These are phyloP conservation scores for Falco berigora DNA, from an alignment of 2,797 vertebrate species.

Conservation along the genomic window DNA sequence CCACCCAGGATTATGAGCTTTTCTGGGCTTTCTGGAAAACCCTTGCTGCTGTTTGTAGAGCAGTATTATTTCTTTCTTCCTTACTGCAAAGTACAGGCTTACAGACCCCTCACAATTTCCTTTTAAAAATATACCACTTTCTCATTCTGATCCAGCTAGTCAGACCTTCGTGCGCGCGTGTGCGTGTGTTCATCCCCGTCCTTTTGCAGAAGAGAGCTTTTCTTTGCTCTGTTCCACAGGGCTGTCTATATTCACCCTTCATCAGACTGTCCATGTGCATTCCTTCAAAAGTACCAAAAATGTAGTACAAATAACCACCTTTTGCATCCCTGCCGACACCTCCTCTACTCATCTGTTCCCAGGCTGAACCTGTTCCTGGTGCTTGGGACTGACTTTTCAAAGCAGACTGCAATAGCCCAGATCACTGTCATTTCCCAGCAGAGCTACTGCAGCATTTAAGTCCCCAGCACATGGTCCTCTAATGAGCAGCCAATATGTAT, in stretches of 20 bases:
- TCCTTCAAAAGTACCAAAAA: not conserved
- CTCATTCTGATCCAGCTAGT: not conserved
- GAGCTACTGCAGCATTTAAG: not conserved
- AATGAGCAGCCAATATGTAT: not conserved
- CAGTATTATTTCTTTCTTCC: not conserved
- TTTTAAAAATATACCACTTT: not conserved
- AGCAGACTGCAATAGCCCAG: not conserved
- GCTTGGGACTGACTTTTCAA: not conserved
- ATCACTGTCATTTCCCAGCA: not conserved
- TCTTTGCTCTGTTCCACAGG: not conserved
- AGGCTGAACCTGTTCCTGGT: not conserved
- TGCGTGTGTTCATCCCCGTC: too few relatives aligned
- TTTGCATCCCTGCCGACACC: not conserved
- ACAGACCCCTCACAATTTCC: not conserved
- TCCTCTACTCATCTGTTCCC: rapidly evolving
- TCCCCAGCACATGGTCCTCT: not conserved
- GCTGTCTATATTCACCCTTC: not conserved
- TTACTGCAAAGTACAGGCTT: not conserved
- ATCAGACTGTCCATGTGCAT: not conserved
- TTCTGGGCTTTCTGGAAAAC: not conserved
- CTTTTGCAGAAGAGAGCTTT: not conserved
- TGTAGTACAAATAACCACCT: not conserved
- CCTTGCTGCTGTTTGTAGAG: not conserved
- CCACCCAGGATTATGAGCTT: not conserved
- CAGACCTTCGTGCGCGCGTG: not conserved